Conservation (phyloP, 2,888 invertebrate genomes). For the Acheta domesticus region DNA sequence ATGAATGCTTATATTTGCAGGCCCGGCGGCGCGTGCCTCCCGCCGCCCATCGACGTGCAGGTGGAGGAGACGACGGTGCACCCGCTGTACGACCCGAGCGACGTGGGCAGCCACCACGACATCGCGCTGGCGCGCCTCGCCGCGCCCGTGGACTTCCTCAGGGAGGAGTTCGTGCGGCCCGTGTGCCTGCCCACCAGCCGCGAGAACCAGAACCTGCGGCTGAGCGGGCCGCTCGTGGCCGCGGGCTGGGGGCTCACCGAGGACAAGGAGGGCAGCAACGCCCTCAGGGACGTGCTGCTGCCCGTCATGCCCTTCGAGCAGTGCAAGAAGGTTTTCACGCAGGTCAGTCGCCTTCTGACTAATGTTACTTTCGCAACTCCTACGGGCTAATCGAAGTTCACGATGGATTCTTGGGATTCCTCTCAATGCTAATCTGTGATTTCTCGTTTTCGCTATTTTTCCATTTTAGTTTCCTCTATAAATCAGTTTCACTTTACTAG, state of each 20-base stretch:
- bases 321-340: not conserved
- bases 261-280: not conserved
- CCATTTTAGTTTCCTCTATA: too few species aligned
- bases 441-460: too few species aligned
- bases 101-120: not conserved
- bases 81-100: not conserved
- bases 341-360: not conserved
- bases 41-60: not conserved
- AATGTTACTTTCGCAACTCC: too few species aligned
- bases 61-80: not conserved
- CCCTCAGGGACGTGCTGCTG: not conserved
- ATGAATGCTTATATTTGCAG: too few species aligned
- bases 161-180: not conserved
- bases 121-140: not conserved
- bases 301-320: slow-evolving; percentile 18
- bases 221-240: not conserved
- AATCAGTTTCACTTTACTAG: too few species aligned
- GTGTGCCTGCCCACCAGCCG: not conserved
- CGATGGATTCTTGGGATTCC: too few species aligned
- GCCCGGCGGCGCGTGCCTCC: not conserved
- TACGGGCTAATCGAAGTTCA: too few species aligned
- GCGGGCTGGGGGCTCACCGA: not conserved
- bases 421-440: too few species aligned
- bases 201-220: too few species aligned
- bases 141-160: not conserved